These are phyloP conservation scores for Microtus ochrogaster DNA, from an alignment of 2,113 vertebrate genomes.

Conservation along the genomic window DNA sequence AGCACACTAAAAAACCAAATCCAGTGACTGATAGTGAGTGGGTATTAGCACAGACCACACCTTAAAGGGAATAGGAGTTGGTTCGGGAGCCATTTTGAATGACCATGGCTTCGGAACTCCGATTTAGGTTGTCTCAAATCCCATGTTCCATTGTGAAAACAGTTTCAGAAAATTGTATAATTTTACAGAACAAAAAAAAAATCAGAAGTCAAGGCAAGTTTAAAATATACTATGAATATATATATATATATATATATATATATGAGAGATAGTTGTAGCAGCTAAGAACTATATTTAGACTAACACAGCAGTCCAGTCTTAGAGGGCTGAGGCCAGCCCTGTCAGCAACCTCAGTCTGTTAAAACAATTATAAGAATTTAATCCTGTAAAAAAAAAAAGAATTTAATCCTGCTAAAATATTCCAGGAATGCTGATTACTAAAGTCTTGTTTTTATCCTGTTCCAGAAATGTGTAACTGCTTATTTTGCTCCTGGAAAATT, in stretches of 20 bases:
- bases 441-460: not conserved
- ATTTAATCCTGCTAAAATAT: not conserved
- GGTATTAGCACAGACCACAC: not conserved
- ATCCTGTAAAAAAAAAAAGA: not conserved
- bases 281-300: not conserved
- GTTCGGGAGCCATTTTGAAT: not conserved
- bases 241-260: not conserved
- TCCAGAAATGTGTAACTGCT: not conserved
- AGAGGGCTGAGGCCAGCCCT: not conserved
- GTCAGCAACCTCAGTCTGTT: not conserved
- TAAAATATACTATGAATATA: too few species aligned
- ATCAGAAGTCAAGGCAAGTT: not conserved
- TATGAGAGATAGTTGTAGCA: not conserved
- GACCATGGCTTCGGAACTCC: not conserved
- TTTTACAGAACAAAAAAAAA: not conserved
- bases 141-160: not conserved
- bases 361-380: not conserved
- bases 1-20: not conserved
- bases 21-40: not conserved
- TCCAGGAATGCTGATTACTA: not conserved
- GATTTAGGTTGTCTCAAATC: not conserved
- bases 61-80: not conserved
- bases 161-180: not conserved
- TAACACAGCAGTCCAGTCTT: not conserved
- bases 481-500: not conserved